These are phyloP conservation scores for Xenentodon cancila DNA, from an alignment of 2,797 vertebrate genomes.

Conservation along the genomic window DNA sequence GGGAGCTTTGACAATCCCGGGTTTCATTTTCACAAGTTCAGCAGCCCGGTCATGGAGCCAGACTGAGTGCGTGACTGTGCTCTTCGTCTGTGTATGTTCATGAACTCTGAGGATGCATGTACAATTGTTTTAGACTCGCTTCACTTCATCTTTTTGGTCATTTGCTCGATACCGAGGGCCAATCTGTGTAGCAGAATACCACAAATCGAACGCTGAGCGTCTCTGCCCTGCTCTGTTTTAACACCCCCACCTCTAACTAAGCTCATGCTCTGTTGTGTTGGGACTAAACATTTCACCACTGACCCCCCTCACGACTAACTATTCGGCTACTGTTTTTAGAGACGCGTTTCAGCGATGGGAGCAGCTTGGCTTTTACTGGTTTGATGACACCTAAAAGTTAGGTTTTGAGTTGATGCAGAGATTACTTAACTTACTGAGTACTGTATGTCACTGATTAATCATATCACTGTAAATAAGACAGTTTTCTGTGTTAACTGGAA, in stretches of 20 bases:
- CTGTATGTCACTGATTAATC: conserved; percentile 10
- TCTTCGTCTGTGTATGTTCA: conserved; percentile 25
- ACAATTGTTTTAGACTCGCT: conserved; percentile 28
- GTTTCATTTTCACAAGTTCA: conserved; percentile 51
- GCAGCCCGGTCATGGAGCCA: conserved; percentile 40
- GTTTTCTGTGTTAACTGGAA: conserved; percentile 17
- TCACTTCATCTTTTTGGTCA: background rate
- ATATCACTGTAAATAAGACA: conserved; percentile 25
- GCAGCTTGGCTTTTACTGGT: conserved; percentile 17
- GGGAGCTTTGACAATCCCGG: conserved; percentile 73
- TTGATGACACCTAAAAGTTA: conserved; percentile 40
- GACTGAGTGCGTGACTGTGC: conserved; percentile 31
- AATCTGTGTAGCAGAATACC: conserved; percentile 22
- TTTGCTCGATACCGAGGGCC: conserved; percentile 2
- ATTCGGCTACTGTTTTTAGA: background rate
- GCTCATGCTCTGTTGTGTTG: background rate
- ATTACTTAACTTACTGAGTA: conserved; percentile 2
- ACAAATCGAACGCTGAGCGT: conserved; percentile 25
- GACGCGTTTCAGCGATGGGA: background rate
- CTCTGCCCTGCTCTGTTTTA: background rate
- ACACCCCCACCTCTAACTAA: conserved; percentile 1
- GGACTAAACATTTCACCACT: background rate
- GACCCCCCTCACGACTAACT: too few species aligned
- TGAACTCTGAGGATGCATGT: conserved; percentile 26
- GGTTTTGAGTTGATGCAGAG: conserved; percentile 22